Evolutionary conservation across 2,888 invertebrate species (phyloP).

Genomic region (Tachystola acroxantha): DNA sequence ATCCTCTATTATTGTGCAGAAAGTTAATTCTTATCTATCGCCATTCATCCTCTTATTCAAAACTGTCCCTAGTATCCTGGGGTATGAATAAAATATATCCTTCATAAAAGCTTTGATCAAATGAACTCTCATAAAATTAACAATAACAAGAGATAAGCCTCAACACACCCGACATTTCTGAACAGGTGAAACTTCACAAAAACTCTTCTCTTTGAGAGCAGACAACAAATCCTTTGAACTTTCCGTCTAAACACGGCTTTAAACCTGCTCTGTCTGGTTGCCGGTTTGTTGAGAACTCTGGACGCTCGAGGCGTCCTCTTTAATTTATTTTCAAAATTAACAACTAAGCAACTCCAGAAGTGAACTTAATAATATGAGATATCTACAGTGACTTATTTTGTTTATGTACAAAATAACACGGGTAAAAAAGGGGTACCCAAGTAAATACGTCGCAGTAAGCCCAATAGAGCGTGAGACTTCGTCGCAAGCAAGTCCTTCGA

Average conservation of each 20-base stretch:
- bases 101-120: conserved; percentile 2
- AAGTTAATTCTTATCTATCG: no score
- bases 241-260: conserved; percentile 58
- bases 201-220: conserved; percentile 35
- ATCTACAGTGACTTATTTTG: no score
- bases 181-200: conserved; percentile 52
- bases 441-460: no score
- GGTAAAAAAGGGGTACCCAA: no score
- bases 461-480: no score
- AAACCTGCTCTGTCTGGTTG: conserved; percentile 26
- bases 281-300: conserved; percentile 46
- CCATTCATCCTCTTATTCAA: no score
- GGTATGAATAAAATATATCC: neutral
- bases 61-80: no score
- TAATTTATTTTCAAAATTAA: conserved; percentile 64
- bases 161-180: conserved; percentile 37
- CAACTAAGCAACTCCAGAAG: conserved; percentile 30
- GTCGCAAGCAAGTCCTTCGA: no score
- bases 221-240: conserved; percentile 61
- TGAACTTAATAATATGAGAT: neutral
- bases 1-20: no score
- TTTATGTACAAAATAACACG: no score
- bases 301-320: conserved; percentile 52
- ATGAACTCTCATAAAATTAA: conserved; percentile 20
- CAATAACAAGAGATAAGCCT: conserved; percentile 36